Base-by-base conservation (phyloP, 2,797 vertebrate genomes). In the Darevskia nairensis region DNA sequence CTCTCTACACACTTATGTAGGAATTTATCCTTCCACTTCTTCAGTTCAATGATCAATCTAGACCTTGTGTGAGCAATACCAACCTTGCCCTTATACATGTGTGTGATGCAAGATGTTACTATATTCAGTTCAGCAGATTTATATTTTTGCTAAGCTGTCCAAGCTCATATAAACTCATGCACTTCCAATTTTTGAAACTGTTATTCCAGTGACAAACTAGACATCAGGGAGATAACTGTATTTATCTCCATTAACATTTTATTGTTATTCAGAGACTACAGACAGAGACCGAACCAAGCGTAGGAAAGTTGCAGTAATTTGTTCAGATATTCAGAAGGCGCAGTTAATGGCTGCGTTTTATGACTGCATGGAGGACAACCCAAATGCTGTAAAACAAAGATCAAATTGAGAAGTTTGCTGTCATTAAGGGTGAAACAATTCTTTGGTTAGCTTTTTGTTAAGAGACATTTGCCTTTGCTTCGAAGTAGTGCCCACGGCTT, bases 211-310 rank as follows among this genome's bases (percentile, higher is more conserved):
- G 92, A 95, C 93, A 94, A 95, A 95, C 94, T 84, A 95, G 92
- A 93, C 95, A 94, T 80, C 80, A 93, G 94, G 94, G 94, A 96
- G 92, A 94, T 90, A 93, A 94, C 79, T 85, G 92, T 92, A 93
- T 94, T 94, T 94, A 94, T 92, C 91, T 90, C 95, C 85, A 94
- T 95, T 95, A 95, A 94, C 41, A 6, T 92, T 95, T 95, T 94
- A 94, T 91, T 95, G 94, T 94, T 95, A 92, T 88, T 94, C 94
- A 92, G 94, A 95, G 92, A 94, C 88, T 92, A 92, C 27, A 90
- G 91, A 92, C 81, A 92, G 0, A 19, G 85, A 87, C 86, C 46
- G 91, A 94, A 93, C 91, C 91, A 86, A 72, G 90, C 71, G 2
- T 11, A 94, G 92, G 91, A 92, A 95, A 94, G 94, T 92, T 92